These are phyloP conservation scores for Megalurothrips usitatus DNA, from an alignment of 2,888 invertebrate species.

Conservation along the genomic window DNA sequence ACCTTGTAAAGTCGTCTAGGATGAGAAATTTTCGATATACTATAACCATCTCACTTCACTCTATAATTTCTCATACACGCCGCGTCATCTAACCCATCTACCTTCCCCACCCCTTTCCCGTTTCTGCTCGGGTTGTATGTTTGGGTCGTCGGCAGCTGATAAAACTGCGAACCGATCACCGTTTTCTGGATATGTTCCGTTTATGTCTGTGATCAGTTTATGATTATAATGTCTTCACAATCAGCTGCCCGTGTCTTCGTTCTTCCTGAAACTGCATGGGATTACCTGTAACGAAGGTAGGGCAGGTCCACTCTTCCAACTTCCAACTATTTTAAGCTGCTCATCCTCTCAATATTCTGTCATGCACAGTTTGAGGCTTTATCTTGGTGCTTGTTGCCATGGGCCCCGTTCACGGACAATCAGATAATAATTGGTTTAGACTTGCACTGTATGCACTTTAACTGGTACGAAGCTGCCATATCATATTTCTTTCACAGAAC, in stretches of 20 bases:
- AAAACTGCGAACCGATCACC: too few relatives aligned
- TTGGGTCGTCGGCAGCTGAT: too few relatives aligned
- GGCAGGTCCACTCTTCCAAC: neutral
- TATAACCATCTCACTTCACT: too few relatives aligned
- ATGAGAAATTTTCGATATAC: neutral
- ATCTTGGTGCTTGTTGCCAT: neutral
- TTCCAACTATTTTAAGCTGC: neutral
- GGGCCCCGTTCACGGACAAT: neutral
- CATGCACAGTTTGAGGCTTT: neutral
- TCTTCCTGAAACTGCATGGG: neutral
- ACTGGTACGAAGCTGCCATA: neutral
- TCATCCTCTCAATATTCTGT: neutral
- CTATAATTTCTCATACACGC: too few relatives aligned
- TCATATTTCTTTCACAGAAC: neutral
- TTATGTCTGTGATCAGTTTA: neutral
- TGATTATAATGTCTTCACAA: neutral
- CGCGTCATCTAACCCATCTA: too few relatives aligned
- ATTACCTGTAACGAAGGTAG: neutral
- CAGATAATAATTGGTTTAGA: neutral
- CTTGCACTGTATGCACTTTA: neutral
- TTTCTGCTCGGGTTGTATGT: too few relatives aligned
- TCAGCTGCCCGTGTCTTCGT: neutral
- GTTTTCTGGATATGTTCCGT: too few relatives aligned
- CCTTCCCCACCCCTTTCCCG: too few relatives aligned
- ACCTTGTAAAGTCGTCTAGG: slow-evolving; percentile 2